These are phyloP conservation scores for Arothron firmamentum DNA, from an alignment of 2,113 vertebrate species.

Conservation along the genomic window DNA sequence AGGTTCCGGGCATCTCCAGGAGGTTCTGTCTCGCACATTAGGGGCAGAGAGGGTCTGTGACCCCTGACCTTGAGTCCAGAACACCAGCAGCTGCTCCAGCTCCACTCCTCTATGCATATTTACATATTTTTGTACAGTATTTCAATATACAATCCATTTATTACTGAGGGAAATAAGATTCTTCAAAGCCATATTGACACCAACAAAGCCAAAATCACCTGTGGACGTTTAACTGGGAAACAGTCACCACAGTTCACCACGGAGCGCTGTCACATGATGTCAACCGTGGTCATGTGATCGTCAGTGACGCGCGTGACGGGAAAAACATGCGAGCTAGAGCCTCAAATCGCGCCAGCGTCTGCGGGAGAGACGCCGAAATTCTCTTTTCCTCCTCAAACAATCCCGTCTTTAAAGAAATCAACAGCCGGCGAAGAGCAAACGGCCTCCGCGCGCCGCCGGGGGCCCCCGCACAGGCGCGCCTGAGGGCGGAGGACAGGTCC, in stretches of 20 bases:
- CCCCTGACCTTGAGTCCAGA: conserved; percentile 13
- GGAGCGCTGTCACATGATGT: conserved; percentile 13
- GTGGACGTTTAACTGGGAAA: conserved; percentile 34
- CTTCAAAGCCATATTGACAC: neutral
- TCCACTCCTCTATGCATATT: conserved; percentile 38
- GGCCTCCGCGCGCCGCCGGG: neutral
- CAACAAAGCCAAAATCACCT: conserved; percentile 29
- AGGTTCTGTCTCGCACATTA: neutral
- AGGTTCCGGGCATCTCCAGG: no score
- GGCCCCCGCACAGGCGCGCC: no score
- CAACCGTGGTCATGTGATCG: neutral
- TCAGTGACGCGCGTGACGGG: conserved; percentile 1
- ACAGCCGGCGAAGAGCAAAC: neutral
- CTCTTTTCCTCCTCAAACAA: neutral
- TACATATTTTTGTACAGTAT: conserved; percentile 51
- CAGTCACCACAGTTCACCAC: conserved; percentile 2
- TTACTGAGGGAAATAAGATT: neutral
- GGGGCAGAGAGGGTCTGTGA: conserved; percentile 1
- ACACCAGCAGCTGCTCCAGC: conserved; percentile 2
- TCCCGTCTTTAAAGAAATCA: neutral
- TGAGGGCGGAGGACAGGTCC: no score
- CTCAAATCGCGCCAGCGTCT: neutral
- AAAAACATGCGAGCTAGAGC: conserved; percentile 7
- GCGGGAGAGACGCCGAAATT: neutral
- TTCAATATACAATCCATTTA: conserved; percentile 14